Evolutionary conservation across 2,888 invertebrate species (phyloP).

Genomic region (Cataglyphis cursor): DNA sequence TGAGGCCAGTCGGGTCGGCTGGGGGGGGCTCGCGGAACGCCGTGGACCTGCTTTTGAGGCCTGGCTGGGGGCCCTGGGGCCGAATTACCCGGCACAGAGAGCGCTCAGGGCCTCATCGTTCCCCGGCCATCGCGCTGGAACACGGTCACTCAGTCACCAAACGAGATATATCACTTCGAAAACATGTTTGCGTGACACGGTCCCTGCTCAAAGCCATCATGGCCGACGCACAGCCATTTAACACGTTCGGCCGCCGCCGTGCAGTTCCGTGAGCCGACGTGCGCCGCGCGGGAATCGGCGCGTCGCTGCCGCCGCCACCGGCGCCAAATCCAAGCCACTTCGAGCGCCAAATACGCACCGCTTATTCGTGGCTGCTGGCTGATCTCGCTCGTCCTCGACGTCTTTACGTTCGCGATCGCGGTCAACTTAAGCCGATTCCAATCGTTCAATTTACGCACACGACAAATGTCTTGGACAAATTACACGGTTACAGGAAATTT

Average conservation of each 20-base stretch:
- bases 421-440: neutral
- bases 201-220: conserved; percentile 86
- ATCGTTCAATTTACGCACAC: neutral
- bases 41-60: conserved; percentile 79
- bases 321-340: neutral
- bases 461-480: neutral
- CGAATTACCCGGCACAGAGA: conserved; percentile 84
- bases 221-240: conserved; percentile 87
- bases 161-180: conserved; percentile 85
- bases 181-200: conserved; percentile 86
- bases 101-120: conserved; percentile 86
- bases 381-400: no score
- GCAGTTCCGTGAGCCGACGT: conserved; percentile 76
- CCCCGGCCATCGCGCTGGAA: conserved; percentile 83
- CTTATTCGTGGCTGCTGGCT: no score
- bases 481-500: neutral
- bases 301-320: conserved; percentile 38
- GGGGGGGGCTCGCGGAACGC: conserved; percentile 77
- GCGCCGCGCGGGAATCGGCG: conserved; percentile 76
- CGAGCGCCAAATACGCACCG: neutral
- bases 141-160: conserved; percentile 85
- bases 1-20: conserved; percentile 78
- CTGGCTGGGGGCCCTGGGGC: conserved; percentile 83
- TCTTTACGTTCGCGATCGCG: no score
- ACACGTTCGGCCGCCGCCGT: conserved; percentile 80